Evolutionary conservation across 1,140 invertebrate species (phyloP), one percentile per base, ranked within the genome.

Genomic region (Drosophila nigrodunni): DNA sequence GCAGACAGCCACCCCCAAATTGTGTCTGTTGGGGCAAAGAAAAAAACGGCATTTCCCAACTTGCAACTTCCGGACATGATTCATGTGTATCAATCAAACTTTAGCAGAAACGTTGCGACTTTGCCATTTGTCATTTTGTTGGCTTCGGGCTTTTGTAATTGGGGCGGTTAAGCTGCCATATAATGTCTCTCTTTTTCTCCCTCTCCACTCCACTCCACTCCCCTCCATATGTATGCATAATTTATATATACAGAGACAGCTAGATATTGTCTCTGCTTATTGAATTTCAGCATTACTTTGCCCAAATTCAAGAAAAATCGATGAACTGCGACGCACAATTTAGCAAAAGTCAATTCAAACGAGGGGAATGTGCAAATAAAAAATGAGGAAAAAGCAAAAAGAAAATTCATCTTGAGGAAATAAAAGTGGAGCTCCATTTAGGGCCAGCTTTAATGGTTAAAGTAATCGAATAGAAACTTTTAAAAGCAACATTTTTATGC

Each of bases 71-170:
- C 79, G 79, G 34, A 39, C 73, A 81, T 86, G 82, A 86, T 86
- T 86, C 82, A 87, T 86, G 78, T 68, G 78, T 78, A 81, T 86
- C 82, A 86, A 86, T 86, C 82, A 81, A 86, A 73, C 82, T 73
- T 86, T 64, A 34, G 73, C 77, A 57, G 47, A 64, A 55, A 62
- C 30, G 65, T 13, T 58, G 57, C 37, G 10, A 39, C 37, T 39
- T 59, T 54, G 13, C 44, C 62, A 61, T 70, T 75, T 75, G 73
- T 71, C 67, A 75, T 75, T 75, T 75, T 37, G 39, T 55, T 74
- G 72, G 72, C 72, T 74, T 74, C 58, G 54, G 54, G 67, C 71
- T 73, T 57, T 65, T 60, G 73, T 75, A 75, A 75, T 75, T 75
- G 73, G 73, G 73, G 73, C 65, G 58, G 65, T 70, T 62, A 74